Percentiles rank a stretch among this genome's conserved stretches.
Evolutionary conservation across 2,797 vertebrate species (phyloP).

Genomic region (Sebastes jordani): DNA sequence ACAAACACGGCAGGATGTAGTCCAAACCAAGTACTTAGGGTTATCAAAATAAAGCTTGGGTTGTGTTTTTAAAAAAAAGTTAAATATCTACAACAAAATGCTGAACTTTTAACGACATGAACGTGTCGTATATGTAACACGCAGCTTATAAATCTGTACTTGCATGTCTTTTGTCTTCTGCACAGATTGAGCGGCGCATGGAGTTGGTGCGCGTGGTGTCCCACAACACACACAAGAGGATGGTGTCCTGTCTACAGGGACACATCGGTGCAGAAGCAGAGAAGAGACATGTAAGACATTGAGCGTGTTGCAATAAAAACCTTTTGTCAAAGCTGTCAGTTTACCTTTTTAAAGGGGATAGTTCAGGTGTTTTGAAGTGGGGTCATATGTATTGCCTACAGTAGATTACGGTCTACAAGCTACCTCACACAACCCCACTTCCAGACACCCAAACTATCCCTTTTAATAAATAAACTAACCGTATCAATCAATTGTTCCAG

Average conservation of each 20-base stretch:
- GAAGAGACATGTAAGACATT: conserved; percentile 91
- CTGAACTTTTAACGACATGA: not conserved
- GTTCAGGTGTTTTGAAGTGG: not conserved
- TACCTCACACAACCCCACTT: not conserved
- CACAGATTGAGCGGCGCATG: conserved; percentile 95
- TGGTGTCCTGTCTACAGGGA: conserved; percentile 92
- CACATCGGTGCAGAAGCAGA: conserved; percentile 92
- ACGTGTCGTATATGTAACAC: not conserved
- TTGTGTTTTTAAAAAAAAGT: not conserved
- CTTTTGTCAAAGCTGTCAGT: not conserved
- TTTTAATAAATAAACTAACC: not conserved
- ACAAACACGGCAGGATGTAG: not conserved
- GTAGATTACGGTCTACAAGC: not conserved
- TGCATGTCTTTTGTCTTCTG: not conserved
- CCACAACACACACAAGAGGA: conserved; percentile 94
- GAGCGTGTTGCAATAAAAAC: not conserved
- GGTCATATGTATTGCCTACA: not conserved
- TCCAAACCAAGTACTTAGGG: not conserved
- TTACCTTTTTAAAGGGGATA: not conserved
- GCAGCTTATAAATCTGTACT: not conserved
- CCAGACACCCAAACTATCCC: not conserved
- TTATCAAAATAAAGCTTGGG: not conserved
- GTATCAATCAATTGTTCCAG: not conserved
- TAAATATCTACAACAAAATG: not conserved
- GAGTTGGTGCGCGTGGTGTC: conserved; percentile 93